Conservation (phyloP, 2,888 invertebrate species). For the Drosophila anomalata region DNA sequence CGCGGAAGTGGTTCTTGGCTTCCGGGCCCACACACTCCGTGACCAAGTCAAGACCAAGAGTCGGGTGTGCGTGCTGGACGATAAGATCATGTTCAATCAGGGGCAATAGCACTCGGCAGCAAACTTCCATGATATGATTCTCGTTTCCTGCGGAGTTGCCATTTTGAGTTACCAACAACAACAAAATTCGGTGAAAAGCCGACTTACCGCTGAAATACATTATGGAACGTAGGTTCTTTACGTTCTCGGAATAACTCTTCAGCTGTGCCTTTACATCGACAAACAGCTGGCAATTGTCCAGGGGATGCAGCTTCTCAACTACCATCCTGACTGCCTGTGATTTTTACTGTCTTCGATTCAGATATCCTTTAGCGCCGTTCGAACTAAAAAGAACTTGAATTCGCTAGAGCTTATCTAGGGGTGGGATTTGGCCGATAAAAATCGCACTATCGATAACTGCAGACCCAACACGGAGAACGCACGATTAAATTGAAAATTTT, state of each 20-base stretch:
- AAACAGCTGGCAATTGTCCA: slow-evolving; percentile 17
- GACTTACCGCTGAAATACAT: not conserved
- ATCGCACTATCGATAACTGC: not conserved
- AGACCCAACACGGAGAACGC: not conserved
- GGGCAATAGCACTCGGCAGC: not conserved
- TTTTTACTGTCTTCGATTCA: not conserved
- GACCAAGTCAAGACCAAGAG: not conserved
- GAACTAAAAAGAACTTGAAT: slow-evolving; percentile 3
- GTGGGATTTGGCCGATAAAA: not conserved
- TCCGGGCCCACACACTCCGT: not conserved
- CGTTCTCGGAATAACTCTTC: not conserved
- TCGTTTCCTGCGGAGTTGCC: not conserved
- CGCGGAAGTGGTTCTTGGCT: slow-evolving; percentile 54
- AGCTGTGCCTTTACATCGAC: not conserved
- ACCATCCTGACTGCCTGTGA: not conserved
- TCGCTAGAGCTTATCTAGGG: not conserved
- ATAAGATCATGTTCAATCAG: not conserved
- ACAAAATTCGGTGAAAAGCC: not conserved
- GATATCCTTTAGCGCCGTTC: not conserved
- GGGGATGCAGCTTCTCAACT: slow-evolving; percentile 9
- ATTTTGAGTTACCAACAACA: not conserved
- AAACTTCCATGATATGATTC: not conserved
- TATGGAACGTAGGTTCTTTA: not conserved
- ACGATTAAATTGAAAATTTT: not conserved
- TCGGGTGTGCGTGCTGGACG: not conserved